Evolutionary conservation across 2,888 invertebrate genomes (phyloP).

Genomic region (Sarcophaga caerulescens): DNA sequence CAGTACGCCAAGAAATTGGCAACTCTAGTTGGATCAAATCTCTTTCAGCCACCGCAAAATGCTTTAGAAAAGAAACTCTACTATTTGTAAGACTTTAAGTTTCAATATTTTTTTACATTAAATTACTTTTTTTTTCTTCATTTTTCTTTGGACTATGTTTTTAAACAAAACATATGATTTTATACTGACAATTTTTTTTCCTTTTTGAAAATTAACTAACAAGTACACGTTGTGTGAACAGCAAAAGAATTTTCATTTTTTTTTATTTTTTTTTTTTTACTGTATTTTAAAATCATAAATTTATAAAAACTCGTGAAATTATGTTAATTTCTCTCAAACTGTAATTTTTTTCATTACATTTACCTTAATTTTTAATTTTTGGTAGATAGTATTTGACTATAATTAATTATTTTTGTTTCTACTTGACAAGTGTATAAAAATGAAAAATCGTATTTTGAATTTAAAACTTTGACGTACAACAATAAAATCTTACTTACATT

Average conservation of each 20-base stretch:
- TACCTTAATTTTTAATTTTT: background rate
- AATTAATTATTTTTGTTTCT: no score
- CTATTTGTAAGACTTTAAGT: conserved; percentile 83
- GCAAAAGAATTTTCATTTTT: background rate
- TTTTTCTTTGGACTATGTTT: background rate
- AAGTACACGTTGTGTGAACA: background rate
- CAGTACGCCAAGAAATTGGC: conserved; percentile 98
- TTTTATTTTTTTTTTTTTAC: background rate
- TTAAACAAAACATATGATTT: background rate
- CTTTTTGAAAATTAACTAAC: background rate
- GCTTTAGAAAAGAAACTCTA: conserved; percentile 86
- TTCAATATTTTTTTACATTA: background rate
- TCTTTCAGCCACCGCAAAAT: conserved; percentile 88
- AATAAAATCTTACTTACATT: background rate
- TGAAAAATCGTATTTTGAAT: conserved; percentile 9
- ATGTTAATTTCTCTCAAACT: conserved; percentile 32
- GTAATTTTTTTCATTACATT: background rate
- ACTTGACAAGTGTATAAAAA: background rate
- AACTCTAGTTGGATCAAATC: conserved; percentile 90
- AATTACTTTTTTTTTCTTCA: background rate
- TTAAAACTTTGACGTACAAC: conserved; percentile 2
- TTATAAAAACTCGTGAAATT: conserved; percentile 18
- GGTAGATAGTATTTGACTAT: background rate
- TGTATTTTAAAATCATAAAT: background rate
- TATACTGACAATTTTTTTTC: background rate